Percentiles rank a stretch among this genome's conserved stretches.
Conservation (phyloP, 2,797 vertebrate species). For the Caiman crocodilus region DNA sequence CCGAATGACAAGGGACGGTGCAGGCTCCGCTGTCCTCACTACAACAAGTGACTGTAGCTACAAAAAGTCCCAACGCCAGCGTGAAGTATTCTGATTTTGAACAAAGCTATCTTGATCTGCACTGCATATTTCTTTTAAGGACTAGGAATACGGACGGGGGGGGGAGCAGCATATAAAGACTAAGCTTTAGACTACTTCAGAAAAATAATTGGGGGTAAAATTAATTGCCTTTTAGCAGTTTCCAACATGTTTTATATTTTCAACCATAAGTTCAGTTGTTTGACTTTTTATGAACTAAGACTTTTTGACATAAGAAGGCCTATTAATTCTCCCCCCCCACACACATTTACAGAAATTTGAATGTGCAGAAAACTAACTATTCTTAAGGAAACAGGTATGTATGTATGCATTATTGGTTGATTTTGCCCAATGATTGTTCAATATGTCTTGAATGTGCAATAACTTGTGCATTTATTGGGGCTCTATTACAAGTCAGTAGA, state of each 20-base stretch:
- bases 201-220: not conserved
- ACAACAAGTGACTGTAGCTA: not conserved
- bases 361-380: fast-evolving
- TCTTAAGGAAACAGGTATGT: fast-evolving
- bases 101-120: not conserved
- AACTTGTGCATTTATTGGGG: not conserved
- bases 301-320: not conserved
- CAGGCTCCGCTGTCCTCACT: not conserved
- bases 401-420: not conserved
- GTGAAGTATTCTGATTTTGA: not conserved
- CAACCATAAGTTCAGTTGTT: not conserved
- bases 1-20: not conserved
- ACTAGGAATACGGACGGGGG: not conserved
- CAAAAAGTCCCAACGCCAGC: not conserved
- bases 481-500: not conserved
- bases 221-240: fast-evolving
- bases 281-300: not conserved
- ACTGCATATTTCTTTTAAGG: not conserved
- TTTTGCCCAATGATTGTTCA: not conserved
- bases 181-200: not conserved
- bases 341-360: not conserved
- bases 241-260: not conserved
- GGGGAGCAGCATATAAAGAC: not conserved
- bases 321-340: too few species aligned
- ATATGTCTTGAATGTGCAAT: not conserved